These are phyloP conservation scores for Horisme vitalbata DNA, from an alignment of 2,888 invertebrate species.

Conservation along the genomic window DNA sequence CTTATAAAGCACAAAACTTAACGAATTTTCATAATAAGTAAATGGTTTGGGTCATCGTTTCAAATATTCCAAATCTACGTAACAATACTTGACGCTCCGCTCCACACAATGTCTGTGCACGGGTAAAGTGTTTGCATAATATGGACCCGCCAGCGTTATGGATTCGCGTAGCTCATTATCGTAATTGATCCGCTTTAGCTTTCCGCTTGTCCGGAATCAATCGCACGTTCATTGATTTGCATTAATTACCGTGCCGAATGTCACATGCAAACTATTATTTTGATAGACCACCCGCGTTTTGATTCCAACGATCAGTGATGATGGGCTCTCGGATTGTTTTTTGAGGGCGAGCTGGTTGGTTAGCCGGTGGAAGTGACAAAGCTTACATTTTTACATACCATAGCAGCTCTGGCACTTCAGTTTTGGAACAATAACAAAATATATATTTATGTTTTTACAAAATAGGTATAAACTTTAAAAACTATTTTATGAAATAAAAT, in stretches of 20 bases:
- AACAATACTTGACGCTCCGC: background rate
- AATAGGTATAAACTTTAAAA: too few relatives aligned
- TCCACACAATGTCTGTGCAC: conserved; percentile 37
- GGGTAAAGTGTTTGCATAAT: conserved; percentile 35
- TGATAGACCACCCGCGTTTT: conserved; percentile 55
- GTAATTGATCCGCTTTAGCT: conserved; percentile 81
- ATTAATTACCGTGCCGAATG: conserved; percentile 76
- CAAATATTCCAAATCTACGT: background rate
- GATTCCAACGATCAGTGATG: conserved; percentile 22
- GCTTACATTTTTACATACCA: conserved; percentile 10
- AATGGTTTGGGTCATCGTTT: too few relatives aligned
- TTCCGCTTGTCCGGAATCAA: conserved; percentile 54
- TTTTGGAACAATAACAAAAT: too few relatives aligned
- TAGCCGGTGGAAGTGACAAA: conserved; percentile 6
- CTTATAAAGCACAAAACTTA: too few relatives aligned
- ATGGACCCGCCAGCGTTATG: conserved; percentile 44
- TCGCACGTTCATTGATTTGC: conserved; percentile 77
- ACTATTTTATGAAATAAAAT: too few relatives aligned
- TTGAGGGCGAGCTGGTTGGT: conserved; percentile 9
- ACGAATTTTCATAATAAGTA: too few relatives aligned
- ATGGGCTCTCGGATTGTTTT: conserved; percentile 16
- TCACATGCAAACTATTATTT: conserved; percentile 74
- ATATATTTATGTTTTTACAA: too few relatives aligned
- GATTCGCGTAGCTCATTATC: conserved; percentile 76
- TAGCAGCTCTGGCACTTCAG: too few relatives aligned